Percentiles rank a stretch among this genome's conserved stretches.
These are phyloP conservation scores for Copsychus sechellarum DNA, from an alignment of 2,113 vertebrate genomes.

Conservation along the genomic window DNA sequence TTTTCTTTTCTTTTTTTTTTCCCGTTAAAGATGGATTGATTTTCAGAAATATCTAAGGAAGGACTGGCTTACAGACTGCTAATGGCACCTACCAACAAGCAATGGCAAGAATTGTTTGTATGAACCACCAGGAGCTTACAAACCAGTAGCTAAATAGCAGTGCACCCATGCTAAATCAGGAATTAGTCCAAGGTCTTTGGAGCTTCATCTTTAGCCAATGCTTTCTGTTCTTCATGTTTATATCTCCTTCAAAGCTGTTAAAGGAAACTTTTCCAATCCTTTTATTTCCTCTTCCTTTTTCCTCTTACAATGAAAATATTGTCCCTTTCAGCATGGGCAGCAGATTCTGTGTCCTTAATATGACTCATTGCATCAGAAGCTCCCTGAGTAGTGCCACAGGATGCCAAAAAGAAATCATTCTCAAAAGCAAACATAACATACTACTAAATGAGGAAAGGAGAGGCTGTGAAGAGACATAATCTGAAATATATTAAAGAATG, in stretches of 20 bases:
- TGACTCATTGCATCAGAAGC: background rate
- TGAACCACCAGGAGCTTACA: background rate
- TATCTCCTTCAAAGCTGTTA: slow-evolving; percentile 22
- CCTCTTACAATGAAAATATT: background rate
- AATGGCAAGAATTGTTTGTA: background rate
- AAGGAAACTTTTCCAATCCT: slow-evolving; percentile 26
- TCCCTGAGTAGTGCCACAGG: background rate
- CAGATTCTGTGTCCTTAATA: background rate
- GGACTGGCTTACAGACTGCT: background rate
- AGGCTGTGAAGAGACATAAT: background rate
- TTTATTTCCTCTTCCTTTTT: background rate
- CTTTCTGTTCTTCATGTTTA: background rate
- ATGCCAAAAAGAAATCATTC: background rate
- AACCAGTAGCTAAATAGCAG: background rate
- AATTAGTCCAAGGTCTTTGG: background rate
- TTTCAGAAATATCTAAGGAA: background rate
- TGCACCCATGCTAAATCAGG: background rate
- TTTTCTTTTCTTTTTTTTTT: background rate
- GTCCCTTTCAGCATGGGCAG: background rate
- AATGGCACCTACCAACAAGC: background rate
- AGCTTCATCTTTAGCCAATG: background rate
- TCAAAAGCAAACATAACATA: background rate
- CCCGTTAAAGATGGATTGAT: background rate
- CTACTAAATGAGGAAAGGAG: background rate
- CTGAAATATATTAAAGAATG: background rate